phyloP scores from a whole-genome alignment of 2,888 invertebrate species.

The Chorisops tibialis region DNA sequence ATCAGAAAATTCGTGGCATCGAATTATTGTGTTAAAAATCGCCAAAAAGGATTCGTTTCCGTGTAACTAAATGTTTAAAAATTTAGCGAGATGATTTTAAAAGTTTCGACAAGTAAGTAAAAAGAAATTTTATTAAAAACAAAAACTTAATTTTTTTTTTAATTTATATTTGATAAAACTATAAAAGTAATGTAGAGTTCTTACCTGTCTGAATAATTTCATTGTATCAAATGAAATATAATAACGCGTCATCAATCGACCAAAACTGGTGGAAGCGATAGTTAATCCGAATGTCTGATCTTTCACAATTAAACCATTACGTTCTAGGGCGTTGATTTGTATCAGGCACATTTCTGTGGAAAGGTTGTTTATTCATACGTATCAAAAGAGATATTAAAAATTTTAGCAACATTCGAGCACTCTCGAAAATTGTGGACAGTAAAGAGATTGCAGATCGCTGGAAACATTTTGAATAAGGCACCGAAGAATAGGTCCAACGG shows the following conservation, averaged over 20 bases:
- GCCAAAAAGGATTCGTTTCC: constrained; percentile 59
- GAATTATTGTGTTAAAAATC: constrained; percentile 57
- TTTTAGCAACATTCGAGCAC: too few relatives aligned
- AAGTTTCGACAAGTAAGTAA: not conserved
- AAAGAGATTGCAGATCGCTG: too few relatives aligned
- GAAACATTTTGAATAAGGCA: too few relatives aligned
- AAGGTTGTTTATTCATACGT: too few relatives aligned
- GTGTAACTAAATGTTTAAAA: constrained; percentile 52
- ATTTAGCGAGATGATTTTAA: not conserved
- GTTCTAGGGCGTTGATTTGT: constrained; percentile 66
- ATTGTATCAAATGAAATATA: constrained; percentile 71
- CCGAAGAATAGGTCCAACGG: too few relatives aligned
- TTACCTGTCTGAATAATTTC: constrained; percentile 63
- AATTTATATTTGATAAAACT: not conserved
- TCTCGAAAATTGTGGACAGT: too few relatives aligned
- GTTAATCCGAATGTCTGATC: constrained; percentile 56
- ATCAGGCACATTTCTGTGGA: constrained; percentile 65
- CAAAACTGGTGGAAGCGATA: constrained; percentile 62
- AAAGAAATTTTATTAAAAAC: too few relatives aligned
- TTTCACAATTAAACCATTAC: constrained; percentile 62
- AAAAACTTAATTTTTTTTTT: too few relatives aligned
- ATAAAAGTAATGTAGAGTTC: too few relatives aligned
- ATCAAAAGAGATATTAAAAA: too few relatives aligned
- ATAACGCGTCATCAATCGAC: constrained; percentile 69
- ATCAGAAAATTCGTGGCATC: constrained; percentile 66